phyloP scores from a whole-genome alignment of 1,140 invertebrate species.

The Caenorhabditis elegans region DNA sequence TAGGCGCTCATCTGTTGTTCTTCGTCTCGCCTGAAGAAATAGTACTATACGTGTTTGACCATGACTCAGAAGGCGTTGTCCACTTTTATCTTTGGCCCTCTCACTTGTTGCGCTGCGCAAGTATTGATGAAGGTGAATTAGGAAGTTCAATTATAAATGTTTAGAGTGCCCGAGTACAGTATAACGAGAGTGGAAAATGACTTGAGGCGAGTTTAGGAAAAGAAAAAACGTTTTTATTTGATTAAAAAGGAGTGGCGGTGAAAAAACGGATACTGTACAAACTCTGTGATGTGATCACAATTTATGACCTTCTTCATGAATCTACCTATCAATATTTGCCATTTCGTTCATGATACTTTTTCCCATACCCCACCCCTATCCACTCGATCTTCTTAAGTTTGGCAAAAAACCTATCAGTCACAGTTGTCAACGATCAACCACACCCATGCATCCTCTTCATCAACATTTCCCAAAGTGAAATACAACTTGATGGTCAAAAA shows the following conservation, averaged over 20 bases:
- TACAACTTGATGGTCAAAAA: constrained; percentile 19
- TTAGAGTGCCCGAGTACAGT: neutral
- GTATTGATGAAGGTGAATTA: neutral
- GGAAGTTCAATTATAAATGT: neutral
- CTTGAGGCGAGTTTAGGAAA: neutral
- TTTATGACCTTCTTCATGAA: constrained; percentile 7
- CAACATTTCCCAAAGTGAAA: neutral
- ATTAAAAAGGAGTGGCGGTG: constrained; percentile 15
- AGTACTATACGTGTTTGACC: constrained; percentile 29
- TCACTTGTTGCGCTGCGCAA: neutral
- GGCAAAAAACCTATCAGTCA: constrained; percentile 18
- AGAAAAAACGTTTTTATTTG: neutral
- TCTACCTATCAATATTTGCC: constrained; percentile 8
- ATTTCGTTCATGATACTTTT: constrained; percentile 18
- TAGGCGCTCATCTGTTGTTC: constrained; percentile 30
- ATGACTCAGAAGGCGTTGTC: constrained; percentile 30
- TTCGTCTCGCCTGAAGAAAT: constrained; percentile 27
- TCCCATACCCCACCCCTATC: neutral
- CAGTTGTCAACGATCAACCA: constrained; percentile 21
- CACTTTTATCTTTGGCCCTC: neutral
- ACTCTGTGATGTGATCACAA: neutral
- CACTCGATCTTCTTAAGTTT: too few species aligned
- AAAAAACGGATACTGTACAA: neutral
- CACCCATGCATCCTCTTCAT: neutral
- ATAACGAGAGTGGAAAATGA: neutral